phyloP scores from a whole-genome alignment of 2,113 vertebrate genomes.

The Podiceps cristatus region DNA sequence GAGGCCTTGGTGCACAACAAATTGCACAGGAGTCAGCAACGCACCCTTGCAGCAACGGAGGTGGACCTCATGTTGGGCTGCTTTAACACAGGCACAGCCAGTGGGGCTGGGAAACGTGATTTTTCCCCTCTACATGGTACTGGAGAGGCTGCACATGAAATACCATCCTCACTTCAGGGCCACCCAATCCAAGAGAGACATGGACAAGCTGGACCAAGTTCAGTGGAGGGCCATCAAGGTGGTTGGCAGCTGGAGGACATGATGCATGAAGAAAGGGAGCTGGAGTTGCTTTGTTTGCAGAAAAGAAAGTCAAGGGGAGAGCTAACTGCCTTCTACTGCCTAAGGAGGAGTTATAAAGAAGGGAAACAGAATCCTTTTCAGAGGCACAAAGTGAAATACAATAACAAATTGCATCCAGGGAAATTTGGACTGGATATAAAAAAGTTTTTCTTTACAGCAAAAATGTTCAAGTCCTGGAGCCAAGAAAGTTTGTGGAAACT shows the following conservation, averaged over 20 bases:
- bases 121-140: background rate
- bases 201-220: background rate
- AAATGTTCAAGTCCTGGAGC: background rate
- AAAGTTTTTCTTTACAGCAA: background rate
- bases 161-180: background rate
- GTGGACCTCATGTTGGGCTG: background rate
- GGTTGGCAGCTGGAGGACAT: background rate
- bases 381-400: background rate
- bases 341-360: background rate
- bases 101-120: accelerated
- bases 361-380: background rate
- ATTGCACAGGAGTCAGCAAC: background rate
- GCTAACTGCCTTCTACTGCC: background rate
- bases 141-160: background rate
- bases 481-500: background rate
- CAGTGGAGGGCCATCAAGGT: background rate
- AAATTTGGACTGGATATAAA: background rate
- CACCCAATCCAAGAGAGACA: background rate
- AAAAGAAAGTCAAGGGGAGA: background rate
- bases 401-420: background rate
- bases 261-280: background rate
- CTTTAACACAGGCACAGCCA: background rate
- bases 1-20: background rate
- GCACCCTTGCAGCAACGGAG: background rate
- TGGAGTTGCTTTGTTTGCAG: background rate